These are phyloP conservation scores for Vanacampus margaritifer DNA, from an alignment of 2,113 vertebrate genomes.

Conservation along the genomic window DNA sequence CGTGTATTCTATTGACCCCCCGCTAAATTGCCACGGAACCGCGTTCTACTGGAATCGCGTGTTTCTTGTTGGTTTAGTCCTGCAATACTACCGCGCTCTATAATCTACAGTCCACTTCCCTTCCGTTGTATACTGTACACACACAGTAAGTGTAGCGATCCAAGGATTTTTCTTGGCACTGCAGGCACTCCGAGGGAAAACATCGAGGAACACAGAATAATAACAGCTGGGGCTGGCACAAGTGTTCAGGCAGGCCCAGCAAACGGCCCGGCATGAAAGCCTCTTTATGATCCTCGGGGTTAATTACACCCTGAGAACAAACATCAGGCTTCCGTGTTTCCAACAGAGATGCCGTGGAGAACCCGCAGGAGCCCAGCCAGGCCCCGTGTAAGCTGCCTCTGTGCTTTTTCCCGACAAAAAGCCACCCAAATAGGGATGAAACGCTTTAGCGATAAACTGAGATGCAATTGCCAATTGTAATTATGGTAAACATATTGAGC, in stretches of 20 bases:
- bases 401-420: conserved; percentile 38
- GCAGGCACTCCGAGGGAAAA: conserved; percentile 44
- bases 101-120: too few relatives aligned
- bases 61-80: too few relatives aligned
- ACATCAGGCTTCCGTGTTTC: conserved; percentile 41
- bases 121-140: too few relatives aligned
- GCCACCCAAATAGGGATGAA: conserved; percentile 38
- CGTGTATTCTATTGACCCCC: too few relatives aligned
- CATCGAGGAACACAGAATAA: neutral
- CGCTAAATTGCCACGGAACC: too few relatives aligned
- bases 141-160: too few relatives aligned
- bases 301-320: conserved; percentile 52
- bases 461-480: neutral
- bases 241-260: neutral
- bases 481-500: too few relatives aligned
- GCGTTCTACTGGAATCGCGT: too few relatives aligned
- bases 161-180: neutral
- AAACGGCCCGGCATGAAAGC: conserved; percentile 18
- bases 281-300: conserved; percentile 54
- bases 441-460: conserved; percentile 1
- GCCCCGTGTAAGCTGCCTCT: conserved; percentile 50
- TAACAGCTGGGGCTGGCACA: neutral
- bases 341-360: conserved; percentile 37
- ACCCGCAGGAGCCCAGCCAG: conserved; percentile 44
- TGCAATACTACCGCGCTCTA: too few relatives aligned